phyloP scores from a whole-genome alignment of 2,888 invertebrate species.

The Schrankia costaestrigalis region DNA sequence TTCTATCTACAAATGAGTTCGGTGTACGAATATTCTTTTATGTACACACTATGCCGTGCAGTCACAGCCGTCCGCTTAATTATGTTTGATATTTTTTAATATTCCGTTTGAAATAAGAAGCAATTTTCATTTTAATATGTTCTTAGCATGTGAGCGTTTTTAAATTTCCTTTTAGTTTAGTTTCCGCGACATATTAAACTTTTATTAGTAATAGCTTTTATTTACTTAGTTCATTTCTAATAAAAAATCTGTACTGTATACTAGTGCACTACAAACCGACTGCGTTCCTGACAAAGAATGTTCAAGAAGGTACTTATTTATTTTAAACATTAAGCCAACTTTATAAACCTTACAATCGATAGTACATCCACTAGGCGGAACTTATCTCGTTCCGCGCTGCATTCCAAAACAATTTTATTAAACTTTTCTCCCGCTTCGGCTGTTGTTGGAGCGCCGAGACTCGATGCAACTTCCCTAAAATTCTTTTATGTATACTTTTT shows the following conservation, averaged over 20 bases:
- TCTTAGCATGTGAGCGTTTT: constrained; percentile 17
- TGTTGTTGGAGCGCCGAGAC: constrained; percentile 51
- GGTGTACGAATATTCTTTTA: constrained; percentile 72
- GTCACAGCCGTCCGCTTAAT: constrained; percentile 41
- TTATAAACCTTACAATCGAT: constrained; percentile 55
- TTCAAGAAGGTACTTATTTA: constrained; percentile 17
- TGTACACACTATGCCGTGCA: constrained; percentile 51
- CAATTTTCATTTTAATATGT: constrained; percentile 30
- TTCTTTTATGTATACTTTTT: constrained; percentile 60
- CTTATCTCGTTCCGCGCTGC: constrained; percentile 66
- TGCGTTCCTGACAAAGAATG: too few species aligned
- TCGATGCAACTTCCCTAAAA: constrained; percentile 66
- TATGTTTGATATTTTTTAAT: constrained; percentile 40
- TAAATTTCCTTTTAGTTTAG: constrained; percentile 8
- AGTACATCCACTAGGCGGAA: constrained; percentile 53
- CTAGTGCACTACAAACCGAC: too few species aligned
- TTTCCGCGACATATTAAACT: constrained; percentile 7
- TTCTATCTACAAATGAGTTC: constrained; percentile 74
- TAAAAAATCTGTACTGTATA: too few species aligned
- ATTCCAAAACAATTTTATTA: constrained; percentile 76
- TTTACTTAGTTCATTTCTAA: constrained; percentile 5
- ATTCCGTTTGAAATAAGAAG: constrained; percentile 34
- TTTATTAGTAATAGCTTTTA: constrained; percentile 1
- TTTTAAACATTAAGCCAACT: constrained; percentile 21
- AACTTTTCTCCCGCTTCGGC: constrained; percentile 60